phyloP scores from a whole-genome alignment of 2,113 vertebrate genomes.

The Gymnorhina tibicen region DNA sequence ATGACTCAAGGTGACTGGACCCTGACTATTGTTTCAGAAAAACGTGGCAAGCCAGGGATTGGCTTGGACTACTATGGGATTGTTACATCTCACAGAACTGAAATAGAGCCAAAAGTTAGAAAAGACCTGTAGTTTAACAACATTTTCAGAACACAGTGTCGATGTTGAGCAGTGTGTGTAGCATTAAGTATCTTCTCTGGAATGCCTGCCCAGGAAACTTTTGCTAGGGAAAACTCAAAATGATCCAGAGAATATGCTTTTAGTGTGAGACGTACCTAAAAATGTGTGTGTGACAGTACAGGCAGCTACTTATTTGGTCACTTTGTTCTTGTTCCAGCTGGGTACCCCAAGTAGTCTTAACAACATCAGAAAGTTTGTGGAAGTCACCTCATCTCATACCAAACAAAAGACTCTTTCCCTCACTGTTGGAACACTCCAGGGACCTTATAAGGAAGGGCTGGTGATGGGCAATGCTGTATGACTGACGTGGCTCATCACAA shows the following conservation, averaged over 20 bases:
- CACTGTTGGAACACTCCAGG: background rate
- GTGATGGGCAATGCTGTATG: background rate
- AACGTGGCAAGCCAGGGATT: background rate
- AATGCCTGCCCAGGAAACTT: background rate
- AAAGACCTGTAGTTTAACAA: background rate
- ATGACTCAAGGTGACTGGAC: background rate
- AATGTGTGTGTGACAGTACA: background rate
- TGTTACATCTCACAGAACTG: background rate
- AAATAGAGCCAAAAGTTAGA: background rate
- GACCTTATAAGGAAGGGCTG: background rate
- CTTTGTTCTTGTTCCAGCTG: background rate
- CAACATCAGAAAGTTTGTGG: background rate
- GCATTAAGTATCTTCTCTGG: background rate
- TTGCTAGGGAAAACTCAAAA: background rate
- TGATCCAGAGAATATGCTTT: background rate
- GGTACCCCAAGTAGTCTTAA: background rate
- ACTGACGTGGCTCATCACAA: background rate
- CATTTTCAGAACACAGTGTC: fast-evolving
- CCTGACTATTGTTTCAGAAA: background rate
- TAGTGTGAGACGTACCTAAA: background rate
- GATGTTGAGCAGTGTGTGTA: background rate
- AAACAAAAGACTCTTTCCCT: background rate
- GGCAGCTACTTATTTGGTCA: background rate
- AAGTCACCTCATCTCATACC: background rate
- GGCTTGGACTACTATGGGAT: background rate